Evolutionary conservation across 1,140 invertebrate species (phyloP), one percentile per base, ranked within the genome.

Genomic region (Tetragnatha versicolor): DNA sequence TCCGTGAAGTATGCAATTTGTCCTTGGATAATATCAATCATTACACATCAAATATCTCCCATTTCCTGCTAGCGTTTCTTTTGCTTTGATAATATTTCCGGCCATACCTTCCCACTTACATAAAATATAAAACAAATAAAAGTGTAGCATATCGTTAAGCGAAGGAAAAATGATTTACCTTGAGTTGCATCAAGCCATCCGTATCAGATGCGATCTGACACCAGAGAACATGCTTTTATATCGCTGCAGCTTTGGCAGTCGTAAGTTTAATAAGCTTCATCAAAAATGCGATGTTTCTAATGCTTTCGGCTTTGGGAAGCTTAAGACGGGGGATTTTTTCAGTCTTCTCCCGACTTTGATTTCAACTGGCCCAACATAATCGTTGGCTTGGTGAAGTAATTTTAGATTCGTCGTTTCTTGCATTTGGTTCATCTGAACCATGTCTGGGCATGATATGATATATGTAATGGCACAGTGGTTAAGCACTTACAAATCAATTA

Each of bases 51-150:
- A 65, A 75, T 51, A 77, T 65, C 60, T 47, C 22, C 33, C 58
- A 63, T 63, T 65, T 65, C 73, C 73, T 77, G 73, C 39, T 53
- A 29, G 33, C 45, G 25, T 77, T 77, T 75, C 35, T 75, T 58
- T 63, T 63, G 49, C 49, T 35, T 20, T 66, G 33, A 5, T 39
- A 66, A 45, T n/a, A 77, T 65, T 77, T 77, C 61, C 61, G 73
- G 73, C 25, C 39, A 61, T 70, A 45, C 58, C 53, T 63, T 25
- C 20, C 22, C 39, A 70, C 68, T 70, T 70, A 53, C 35, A 39
- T 20, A 66, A 66, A 39, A 45, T 33, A 69, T 45, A 69, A 55
- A 72, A 72, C 25, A 72, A 61, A 47, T 31, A 75, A 58, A 45
- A 75, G 49, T 75, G 29, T 61, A n/a, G n/a, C n/a, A n/a, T n/a